Base-by-base conservation (phyloP, 1,140 invertebrate species). In the Drosophila ananassae region DNA sequence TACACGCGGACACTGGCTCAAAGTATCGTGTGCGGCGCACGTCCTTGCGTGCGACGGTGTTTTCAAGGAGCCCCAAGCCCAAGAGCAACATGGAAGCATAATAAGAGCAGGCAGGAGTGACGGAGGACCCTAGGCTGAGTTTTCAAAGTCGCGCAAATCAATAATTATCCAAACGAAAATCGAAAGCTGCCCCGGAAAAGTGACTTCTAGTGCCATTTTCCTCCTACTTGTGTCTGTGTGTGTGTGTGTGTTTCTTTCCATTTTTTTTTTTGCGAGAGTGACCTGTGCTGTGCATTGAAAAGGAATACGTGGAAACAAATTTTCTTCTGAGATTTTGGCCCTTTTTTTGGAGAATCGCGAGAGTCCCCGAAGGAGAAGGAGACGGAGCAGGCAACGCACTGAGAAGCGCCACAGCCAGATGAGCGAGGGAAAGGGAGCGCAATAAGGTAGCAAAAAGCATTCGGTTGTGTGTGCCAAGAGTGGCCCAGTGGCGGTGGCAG, bases 31-130 rank as follows among this genome's bases (percentile, higher is more conserved):
- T 77, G 76, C 77, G 72, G 66, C 77, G 68, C 79, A 90, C 81
- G 82, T 90, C 77, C 79, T 87, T 87, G 73, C 77, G 64, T 81
- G 82, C 72, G 66, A 77, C 78, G 61, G 73, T 63, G 67, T 80
- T 57, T 72, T 73, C 61, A 55, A 51, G 56, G 51, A 61, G 39
- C 64, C 39, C 56, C 17, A 17, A 17, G 17, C 17, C 17, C 71
- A 32, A 57, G 69, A 47, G 59, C 44, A 52, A 58, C 55, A 73
- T 55, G 48, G 34, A 54, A 67, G 24, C 56, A 37, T 79, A 60
- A 69, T 24, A 37, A 34, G 24, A 41, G 60, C 62, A 60, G 47
- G 64, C 60, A 67, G 41, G n/a, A 17, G 17, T 17, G 17, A 8
- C 17, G 9, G 44, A 17, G 24, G 8, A 21, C 22, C 56, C 41